Evolutionary conservation across 2,113 vertebrate species (phyloP).

Genomic region (Orycteropus afer): DNA sequence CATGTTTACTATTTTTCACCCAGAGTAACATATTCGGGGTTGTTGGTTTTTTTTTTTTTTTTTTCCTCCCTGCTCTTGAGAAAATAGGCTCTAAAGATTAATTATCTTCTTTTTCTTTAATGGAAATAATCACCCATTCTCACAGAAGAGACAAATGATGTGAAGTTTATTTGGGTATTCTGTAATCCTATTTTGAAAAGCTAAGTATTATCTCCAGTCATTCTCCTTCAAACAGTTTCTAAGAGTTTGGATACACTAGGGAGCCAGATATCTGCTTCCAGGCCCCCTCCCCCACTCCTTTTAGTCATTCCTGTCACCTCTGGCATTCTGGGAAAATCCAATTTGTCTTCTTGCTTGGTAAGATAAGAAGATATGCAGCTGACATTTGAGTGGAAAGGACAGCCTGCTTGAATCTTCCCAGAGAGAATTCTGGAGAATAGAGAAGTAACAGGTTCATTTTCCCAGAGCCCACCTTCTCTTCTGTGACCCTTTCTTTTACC

Average conservation of each 20-base stretch:
- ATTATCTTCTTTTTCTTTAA: not conserved
- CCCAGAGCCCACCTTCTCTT: not conserved
- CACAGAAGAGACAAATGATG: not conserved
- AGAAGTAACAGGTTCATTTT: not conserved
- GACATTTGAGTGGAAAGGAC: not conserved
- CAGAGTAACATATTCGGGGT: not conserved
- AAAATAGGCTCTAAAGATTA: not conserved
- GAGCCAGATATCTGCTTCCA: not conserved
- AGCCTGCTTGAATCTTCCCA: not conserved
- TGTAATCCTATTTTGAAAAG: not conserved
- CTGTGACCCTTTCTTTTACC: not conserved
- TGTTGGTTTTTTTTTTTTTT: not conserved
- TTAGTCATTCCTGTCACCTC: not conserved
- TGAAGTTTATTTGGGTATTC: not conserved
- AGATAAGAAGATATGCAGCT: not conserved
- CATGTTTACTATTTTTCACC: not conserved
- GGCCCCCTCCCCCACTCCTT: accelerated
- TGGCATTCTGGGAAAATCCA: not conserved
- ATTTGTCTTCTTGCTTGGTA: not conserved
- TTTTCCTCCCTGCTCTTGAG: not conserved
- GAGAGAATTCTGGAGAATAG: not conserved
- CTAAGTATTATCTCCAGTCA: not conserved
- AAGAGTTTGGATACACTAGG: not conserved
- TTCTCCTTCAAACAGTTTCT: not conserved
- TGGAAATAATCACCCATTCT: not conserved